Evolutionary conservation across 2,888 invertebrate genomes (phyloP).

Genomic region (Bombyx huttoni): DNA sequence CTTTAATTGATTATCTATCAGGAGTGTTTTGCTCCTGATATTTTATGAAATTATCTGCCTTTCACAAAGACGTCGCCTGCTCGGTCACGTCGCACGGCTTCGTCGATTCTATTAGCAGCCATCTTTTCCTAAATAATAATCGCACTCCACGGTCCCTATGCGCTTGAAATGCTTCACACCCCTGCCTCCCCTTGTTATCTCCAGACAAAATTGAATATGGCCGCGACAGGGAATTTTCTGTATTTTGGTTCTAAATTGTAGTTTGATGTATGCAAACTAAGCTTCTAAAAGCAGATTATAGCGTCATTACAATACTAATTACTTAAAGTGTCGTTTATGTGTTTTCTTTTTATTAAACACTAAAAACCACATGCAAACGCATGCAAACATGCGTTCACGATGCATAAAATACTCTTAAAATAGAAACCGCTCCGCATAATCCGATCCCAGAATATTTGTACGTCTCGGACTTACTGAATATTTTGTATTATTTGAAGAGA

Average conservation of each 20-base stretch:
- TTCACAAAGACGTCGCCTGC: not conserved
- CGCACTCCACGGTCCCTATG: not conserved
- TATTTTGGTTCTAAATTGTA: not conserved
- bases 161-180: not conserved
- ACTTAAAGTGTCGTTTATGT: not conserved
- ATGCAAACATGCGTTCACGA: not conserved
- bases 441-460: not conserved
- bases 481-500: not conserved
- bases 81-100: not conserved
- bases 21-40: not conserved
- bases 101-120: not conserved
- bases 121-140: not conserved
- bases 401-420: not conserved
- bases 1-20: not conserved
- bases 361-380: not conserved
- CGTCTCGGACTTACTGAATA: not conserved
- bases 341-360: not conserved
- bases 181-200: not conserved
- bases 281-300: not conserved
- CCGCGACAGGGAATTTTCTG: not conserved
- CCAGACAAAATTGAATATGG: not conserved
- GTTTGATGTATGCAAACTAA: not conserved
- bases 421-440: not conserved
- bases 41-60: not conserved
- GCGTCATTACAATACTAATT: not conserved